Evolutionary conservation across 2,113 vertebrate species (phyloP), one percentile per base, ranked within the genome.

Genomic region (Larimichthys polyactis): DNA sequence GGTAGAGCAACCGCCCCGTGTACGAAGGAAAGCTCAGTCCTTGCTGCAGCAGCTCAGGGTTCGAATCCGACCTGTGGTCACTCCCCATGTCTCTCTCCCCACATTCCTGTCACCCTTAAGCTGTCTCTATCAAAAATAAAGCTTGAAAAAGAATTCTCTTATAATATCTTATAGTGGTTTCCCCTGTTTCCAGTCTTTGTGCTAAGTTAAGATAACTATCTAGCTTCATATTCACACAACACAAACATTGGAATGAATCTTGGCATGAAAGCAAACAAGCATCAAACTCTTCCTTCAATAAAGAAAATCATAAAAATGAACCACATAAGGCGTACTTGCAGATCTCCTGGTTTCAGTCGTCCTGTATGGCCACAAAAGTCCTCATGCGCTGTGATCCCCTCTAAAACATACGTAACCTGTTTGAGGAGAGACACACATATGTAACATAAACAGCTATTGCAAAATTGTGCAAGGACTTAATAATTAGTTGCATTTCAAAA

Each of bases 301-400:
- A 10, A 65, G 10, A 40, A 22, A 65, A 5, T 5, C 9, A 16
- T 4, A 40, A 36, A 36, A 57, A 48, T 8, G 0, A 20, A 46
- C 6, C 16, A 8, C 20, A 12, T 59, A 9, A 8, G 12, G 5
- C 51, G 8, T 95, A 97, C 95, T 91, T 96, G 95, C 75, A 96
- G 83, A 87, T 96, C 96, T 71, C 92, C 95, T 59, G 95, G 82
- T 74, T 96, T 85, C 83, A 96, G 72, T 84, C 52, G 88, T 81
- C 95, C 96, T 52, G 60, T 11, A 0, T 94, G 93, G n/a, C 96
- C 95, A 82, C 95, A 94, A 80, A 96, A 96, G 90, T 96, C 95
- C 90, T 97, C 94, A 78, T 95, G 94, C 43, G 89, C 95, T 17
- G 92, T 95, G 48, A 82, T 75, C 7, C 93, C 96, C 65, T 93